Conservation (phyloP, 2,797 vertebrate genomes). For the Lycodopsis pacificus region DNA sequence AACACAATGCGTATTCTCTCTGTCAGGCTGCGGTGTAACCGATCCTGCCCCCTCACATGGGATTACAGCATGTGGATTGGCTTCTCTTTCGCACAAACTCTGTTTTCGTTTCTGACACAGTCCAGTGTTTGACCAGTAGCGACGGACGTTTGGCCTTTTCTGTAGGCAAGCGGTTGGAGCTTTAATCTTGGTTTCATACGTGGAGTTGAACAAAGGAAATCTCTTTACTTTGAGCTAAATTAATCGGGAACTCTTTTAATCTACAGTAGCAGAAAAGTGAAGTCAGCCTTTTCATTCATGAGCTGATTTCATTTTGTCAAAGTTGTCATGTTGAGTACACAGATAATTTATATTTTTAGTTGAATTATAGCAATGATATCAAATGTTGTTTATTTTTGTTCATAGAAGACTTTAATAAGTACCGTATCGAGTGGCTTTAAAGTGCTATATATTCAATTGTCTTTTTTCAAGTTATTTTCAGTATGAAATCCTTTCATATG, state of each 20-base stretch:
- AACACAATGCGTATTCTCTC: conserved; percentile 48
- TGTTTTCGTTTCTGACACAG: conserved; percentile 30
- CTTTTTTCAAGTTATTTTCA: conserved; percentile 1
- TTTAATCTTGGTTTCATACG: conserved; percentile 31
- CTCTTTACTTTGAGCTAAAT: conserved; percentile 22
- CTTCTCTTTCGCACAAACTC: conserved; percentile 13
- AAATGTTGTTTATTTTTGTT: neutral
- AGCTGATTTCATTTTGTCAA: conserved; percentile 17
- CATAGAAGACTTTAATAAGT: neutral
- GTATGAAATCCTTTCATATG: conserved; percentile 2
- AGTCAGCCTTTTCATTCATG: conserved; percentile 27
- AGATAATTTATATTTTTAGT: conserved; percentile 5
- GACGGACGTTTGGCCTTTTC: conserved; percentile 37
- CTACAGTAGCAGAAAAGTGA: neutral
- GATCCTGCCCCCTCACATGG: conserved; percentile 51
- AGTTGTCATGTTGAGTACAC: neutral
- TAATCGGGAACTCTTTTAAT: conserved; percentile 24
- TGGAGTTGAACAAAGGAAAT: conserved; percentile 26
- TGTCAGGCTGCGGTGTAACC: conserved; percentile 44
- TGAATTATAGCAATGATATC: conserved; percentile 8
- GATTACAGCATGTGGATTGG: conserved; percentile 40
- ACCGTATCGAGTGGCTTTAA: neutral
- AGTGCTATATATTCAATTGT: neutral
- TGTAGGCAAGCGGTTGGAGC: conserved; percentile 10
- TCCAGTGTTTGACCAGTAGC: conserved; percentile 33